Conservation (phyloP, 2,888 invertebrate genomes). For the Ptilodon capucinus region DNA sequence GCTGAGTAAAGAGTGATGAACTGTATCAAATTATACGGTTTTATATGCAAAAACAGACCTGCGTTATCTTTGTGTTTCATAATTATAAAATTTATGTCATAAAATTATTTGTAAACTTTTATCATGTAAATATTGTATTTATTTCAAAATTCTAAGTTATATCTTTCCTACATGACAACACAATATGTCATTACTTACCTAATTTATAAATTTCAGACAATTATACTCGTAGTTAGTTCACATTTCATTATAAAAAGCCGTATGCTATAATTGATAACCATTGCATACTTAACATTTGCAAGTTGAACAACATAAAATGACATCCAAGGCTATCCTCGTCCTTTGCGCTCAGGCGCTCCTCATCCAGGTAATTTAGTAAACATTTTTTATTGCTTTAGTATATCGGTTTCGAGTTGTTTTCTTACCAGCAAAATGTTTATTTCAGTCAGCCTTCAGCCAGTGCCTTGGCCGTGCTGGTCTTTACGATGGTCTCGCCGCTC, state of each 20-base stretch:
- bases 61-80: neutral
- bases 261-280: neutral
- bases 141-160: neutral
- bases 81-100: neutral
- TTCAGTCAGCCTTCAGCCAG: conserved; percentile 14
- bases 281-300: neutral
- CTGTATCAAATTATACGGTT: neutral
- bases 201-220: no score
- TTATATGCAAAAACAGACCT: neutral
- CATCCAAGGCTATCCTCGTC: conserved; percentile 12
- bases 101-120: neutral
- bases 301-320: conserved; percentile 1
- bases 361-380: conserved; percentile 3
- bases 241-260: neutral
- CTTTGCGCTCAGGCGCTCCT: conserved; percentile 10
- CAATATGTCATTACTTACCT: no score
- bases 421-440: neutral
- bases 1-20: conserved; percentile 3
- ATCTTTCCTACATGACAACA: no score
- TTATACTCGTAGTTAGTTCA: no score
- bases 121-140: neutral
- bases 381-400: no score
- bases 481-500: neutral
- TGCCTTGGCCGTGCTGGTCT: conserved; percentile 7
- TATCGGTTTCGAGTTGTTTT: neutral